These are phyloP conservation scores for Semaprochilodus insignis DNA, from an alignment of 2,797 vertebrate species.

Conservation along the genomic window DNA sequence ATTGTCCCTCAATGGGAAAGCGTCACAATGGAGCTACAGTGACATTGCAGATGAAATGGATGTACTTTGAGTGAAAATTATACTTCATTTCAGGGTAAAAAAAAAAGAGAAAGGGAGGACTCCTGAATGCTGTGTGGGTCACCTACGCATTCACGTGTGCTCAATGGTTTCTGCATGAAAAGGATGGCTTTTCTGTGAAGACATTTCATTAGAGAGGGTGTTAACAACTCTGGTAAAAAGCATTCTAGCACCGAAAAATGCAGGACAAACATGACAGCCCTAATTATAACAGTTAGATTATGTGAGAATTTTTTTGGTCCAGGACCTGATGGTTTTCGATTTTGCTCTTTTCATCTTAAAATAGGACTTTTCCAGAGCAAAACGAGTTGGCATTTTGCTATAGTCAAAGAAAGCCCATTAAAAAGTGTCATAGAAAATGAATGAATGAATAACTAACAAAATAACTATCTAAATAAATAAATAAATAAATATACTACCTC, in stretches of 20 bases:
- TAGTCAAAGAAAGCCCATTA: neutral
- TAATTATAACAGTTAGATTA: neutral
- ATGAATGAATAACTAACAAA: too few relatives aligned
- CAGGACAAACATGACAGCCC: neutral
- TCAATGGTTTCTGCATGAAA: neutral
- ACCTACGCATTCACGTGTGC: neutral
- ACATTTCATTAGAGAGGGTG: neutral
- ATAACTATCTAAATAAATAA: neutral
- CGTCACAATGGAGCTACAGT: slow-evolving; percentile 21
- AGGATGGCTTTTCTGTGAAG: neutral
- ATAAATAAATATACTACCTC: neutral
- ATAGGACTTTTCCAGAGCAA: neutral
- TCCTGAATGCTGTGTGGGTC: neutral
- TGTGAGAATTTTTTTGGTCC: neutral
- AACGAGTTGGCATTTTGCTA: neutral
- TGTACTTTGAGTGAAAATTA: slow-evolving; percentile 46
- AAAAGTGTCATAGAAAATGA: too few relatives aligned
- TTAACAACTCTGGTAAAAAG: neutral
- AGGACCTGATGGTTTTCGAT: neutral
- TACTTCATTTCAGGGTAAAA: slow-evolving; percentile 21
- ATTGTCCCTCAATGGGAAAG: slow-evolving; percentile 22
- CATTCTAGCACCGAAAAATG: neutral
- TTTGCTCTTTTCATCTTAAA: neutral
- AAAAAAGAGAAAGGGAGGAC: neutral
- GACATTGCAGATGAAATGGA: slow-evolving; percentile 30